phyloP scores from a whole-genome alignment of 2,113 vertebrate species.

The Tetrao urogallus region DNA sequence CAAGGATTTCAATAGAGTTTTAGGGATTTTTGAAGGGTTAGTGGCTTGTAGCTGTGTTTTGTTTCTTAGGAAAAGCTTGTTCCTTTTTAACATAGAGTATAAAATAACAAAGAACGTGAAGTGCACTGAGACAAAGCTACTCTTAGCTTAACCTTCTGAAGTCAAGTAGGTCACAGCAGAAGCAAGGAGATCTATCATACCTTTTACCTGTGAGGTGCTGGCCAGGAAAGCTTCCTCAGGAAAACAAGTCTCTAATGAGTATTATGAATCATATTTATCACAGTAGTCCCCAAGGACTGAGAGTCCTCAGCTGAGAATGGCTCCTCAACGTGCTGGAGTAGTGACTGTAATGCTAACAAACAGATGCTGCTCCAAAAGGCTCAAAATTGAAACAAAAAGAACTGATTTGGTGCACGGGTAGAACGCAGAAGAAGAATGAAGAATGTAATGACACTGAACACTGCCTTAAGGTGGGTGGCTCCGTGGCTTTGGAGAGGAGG shows the following conservation, averaged over 20 bases:
- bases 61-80: conserved; percentile 67
- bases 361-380: conserved; percentile 57
- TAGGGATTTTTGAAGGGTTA: conserved; percentile 65
- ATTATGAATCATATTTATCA: conserved; percentile 61
- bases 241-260: conserved; percentile 64
- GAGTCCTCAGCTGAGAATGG: conserved; percentile 65
- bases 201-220: conserved; percentile 62
- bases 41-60: conserved; percentile 62
- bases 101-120: conserved; percentile 68
- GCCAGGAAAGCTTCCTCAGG: conserved; percentile 57
- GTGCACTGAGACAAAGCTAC: conserved; percentile 51
- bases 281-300: conserved; percentile 50
- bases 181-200: conserved; percentile 56
- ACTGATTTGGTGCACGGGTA: not conserved
- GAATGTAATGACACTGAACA: conserved; percentile 35
- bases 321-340: conserved; percentile 59
- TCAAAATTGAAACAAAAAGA: conserved; percentile 45
- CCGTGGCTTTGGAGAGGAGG: conserved; percentile 18
- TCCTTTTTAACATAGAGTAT: conserved; percentile 53
- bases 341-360: conserved; percentile 63
- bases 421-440: conserved; percentile 26
- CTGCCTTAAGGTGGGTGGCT: not conserved
- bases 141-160: conserved; percentile 68
- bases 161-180: conserved; percentile 61
- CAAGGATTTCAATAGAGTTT: conserved; percentile 51